A percentile compares a stretch with the other conserved stretches of the same genome.
phyloP scores from a whole-genome alignment of 2,113 vertebrate genomes.

The Tetrax tetrax region DNA sequence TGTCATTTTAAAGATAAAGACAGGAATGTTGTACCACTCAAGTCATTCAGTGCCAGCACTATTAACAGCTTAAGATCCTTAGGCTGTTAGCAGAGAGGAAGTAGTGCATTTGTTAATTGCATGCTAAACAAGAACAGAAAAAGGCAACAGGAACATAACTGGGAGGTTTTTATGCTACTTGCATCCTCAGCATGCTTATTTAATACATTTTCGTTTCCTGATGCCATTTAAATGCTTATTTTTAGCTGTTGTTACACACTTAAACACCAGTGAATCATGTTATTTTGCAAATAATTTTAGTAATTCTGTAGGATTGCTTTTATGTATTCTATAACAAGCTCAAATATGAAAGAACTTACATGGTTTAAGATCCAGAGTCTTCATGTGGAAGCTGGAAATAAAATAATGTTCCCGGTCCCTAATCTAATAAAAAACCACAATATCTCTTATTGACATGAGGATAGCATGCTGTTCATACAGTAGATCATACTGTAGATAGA shows the following conservation, averaged over 20 bases:
- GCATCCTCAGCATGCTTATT: slow-evolving; percentile 40
- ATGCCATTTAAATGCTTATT: slow-evolving; percentile 34
- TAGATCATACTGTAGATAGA: background rate
- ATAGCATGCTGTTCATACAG: background rate
- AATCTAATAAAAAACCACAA: background rate
- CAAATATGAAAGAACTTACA: background rate
- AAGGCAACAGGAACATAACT: slow-evolving; percentile 37
- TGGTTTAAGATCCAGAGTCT: background rate
- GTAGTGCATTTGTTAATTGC: slow-evolving; percentile 74
- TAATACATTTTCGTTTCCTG: slow-evolving; percentile 59
- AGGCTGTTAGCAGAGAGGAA: slow-evolving; percentile 71
- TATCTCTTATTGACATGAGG: background rate
- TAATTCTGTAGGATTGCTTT: background rate
- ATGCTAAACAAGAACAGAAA: slow-evolving; percentile 61
- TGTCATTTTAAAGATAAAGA: slow-evolving; percentile 72
- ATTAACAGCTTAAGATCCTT: slow-evolving; percentile 56
- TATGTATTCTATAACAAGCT: background rate
- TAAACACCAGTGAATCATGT: background rate
- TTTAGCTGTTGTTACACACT: background rate
- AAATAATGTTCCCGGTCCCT: background rate
- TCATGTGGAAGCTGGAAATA: background rate
- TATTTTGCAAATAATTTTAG: background rate
- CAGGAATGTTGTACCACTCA: slow-evolving; percentile 56
- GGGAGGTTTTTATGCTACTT: slow-evolving; percentile 15
- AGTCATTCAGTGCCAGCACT: slow-evolving; percentile 24